phyloP scores from a whole-genome alignment of 2,113 vertebrate species.

The Gnathonemus longibarbis region DNA sequence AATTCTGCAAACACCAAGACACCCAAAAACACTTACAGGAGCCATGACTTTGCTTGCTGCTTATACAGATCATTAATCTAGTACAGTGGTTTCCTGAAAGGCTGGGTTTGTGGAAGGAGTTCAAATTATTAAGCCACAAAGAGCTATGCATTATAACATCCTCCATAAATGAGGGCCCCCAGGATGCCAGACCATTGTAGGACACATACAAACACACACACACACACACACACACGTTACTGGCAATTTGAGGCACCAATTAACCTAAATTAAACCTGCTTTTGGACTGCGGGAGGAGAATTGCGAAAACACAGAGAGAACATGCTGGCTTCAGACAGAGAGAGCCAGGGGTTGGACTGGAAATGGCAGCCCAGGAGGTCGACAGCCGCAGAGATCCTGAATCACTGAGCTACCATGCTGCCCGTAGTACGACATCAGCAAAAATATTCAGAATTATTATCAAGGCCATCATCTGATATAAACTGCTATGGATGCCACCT shows the following conservation, averaged over 20 bases:
- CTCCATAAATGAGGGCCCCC: neutral
- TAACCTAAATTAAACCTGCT: neutral
- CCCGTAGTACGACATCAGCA: neutral
- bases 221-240: neutral
- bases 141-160: neutral
- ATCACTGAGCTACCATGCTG: neutral
- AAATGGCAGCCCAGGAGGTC: neutral
- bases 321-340: neutral
- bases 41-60: neutral
- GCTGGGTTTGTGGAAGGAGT: neutral
- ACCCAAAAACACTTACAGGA: neutral
- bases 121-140: neutral
- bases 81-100: neutral
- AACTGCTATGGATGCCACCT: neutral
- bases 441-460: neutral
- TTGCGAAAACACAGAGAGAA: neutral
- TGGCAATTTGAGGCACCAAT: neutral
- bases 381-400: neutral
- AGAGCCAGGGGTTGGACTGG: neutral
- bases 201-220: neutral
- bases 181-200: neutral
- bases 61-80: neutral
- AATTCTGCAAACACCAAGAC: neutral
- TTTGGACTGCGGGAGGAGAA: neutral
- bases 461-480: neutral